These are phyloP conservation scores for Nymphalis io DNA, from an alignment of 1,140 invertebrate genomes.

Conservation along the genomic window DNA sequence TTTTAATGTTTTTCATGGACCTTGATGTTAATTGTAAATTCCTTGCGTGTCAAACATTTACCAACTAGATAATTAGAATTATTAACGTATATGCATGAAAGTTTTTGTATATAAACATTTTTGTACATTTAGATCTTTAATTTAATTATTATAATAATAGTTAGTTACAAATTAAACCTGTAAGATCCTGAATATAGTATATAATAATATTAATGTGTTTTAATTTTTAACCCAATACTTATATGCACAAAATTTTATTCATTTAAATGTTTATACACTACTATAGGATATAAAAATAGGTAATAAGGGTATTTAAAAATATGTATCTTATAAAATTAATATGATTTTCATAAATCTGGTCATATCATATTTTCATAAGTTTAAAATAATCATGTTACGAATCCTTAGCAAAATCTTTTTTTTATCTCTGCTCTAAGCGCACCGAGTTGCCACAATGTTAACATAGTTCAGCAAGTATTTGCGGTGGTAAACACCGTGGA, in stretches of 20 bases:
- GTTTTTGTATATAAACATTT: slow-evolving; percentile 70
- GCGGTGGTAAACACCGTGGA: not conserved
- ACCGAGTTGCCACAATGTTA: not conserved
- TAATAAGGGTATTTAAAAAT: too few relatives aligned
- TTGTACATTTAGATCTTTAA: slow-evolving; percentile 70
- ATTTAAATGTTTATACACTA: too few relatives aligned
- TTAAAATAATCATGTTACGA: not conserved
- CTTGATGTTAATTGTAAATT: slow-evolving; percentile 38
- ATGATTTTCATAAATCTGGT: too few relatives aligned
- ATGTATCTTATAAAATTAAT: too few relatives aligned
- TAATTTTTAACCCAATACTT: slow-evolving; percentile 1
- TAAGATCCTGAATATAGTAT: slow-evolving; percentile 70
- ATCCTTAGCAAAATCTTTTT: slow-evolving; percentile 13
- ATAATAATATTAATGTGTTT: slow-evolving; percentile 39
- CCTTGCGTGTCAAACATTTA: slow-evolving; percentile 38
- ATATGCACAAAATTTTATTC: too few relatives aligned
- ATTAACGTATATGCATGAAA: slow-evolving; percentile 56
- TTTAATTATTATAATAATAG: slow-evolving; percentile 66
- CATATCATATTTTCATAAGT: not conserved
- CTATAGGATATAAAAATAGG: too few relatives aligned
- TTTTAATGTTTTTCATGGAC: slow-evolving; percentile 32
- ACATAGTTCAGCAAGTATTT: slow-evolving; percentile 23
- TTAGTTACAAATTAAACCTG: slow-evolving; percentile 68
- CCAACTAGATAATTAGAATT: slow-evolving; percentile 38
- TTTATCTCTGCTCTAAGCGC: slow-evolving; percentile 7